phyloP scores from a whole-genome alignment of 2,888 invertebrate genomes.

The Enchytraeus crypticus region DNA sequence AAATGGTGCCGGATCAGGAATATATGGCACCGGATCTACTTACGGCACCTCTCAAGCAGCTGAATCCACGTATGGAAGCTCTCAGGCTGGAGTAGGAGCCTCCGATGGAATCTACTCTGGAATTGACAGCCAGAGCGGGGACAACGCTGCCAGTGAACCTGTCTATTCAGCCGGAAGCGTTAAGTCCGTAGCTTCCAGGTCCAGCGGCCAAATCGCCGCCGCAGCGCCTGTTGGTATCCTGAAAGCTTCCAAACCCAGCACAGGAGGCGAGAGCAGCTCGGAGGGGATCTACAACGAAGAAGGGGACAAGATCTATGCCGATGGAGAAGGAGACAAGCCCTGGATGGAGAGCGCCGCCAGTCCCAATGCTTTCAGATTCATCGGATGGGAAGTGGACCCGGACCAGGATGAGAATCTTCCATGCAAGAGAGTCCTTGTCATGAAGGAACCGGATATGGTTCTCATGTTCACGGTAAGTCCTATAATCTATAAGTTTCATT shows the following conservation, averaged over 20 bases:
- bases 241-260: background rate
- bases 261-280: background rate
- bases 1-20: background rate
- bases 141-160: background rate
- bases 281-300: background rate
- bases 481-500: background rate
- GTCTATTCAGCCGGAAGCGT: background rate
- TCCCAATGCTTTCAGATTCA: conserved; percentile 8
- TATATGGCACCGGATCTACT: background rate
- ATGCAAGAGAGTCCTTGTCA: conserved; percentile 8
- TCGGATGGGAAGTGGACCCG: conserved; percentile 12
- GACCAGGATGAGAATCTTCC: background rate
- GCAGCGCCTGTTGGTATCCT: background rate
- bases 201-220: background rate
- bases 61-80: background rate
- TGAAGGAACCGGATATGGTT: conserved; percentile 14
- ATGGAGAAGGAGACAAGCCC: conserved; percentile 1
- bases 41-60: background rate
- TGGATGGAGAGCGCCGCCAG: conserved; percentile 3
- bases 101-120: background rate
- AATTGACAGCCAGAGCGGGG: background rate
- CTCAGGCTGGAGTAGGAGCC: background rate
- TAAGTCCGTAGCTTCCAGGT: background rate
- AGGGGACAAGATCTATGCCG: background rate
- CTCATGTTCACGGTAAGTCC: conserved; percentile 13